A percentile compares a stretch with the other conserved stretches of the same genome.
Evolutionary conservation across 2,888 invertebrate genomes (phyloP).

Genomic region (Macaria notata): DNA sequence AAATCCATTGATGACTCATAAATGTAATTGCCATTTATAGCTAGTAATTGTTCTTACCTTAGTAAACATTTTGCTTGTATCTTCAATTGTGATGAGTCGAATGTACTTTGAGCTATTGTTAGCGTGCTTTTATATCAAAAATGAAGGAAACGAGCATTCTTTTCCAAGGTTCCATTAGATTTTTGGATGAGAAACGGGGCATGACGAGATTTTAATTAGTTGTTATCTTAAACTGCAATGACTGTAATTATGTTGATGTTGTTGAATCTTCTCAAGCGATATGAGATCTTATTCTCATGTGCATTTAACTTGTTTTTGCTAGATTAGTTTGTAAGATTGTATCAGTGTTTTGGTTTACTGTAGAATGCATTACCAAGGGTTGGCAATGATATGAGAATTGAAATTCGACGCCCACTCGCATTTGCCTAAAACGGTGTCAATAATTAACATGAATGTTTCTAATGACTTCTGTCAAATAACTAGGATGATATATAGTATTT

Average conservation of each 20-base stretch:
- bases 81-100: constrained; percentile 55
- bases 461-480: neutral
- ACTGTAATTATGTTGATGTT: constrained; percentile 37
- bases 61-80: constrained; percentile 56
- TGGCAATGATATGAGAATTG: constrained; percentile 35
- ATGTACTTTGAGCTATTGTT: constrained; percentile 54
- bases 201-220: constrained; percentile 55
- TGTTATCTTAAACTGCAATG: constrained; percentile 43
- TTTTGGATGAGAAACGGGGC: constrained; percentile 60
- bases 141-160: constrained; percentile 52
- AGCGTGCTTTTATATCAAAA: constrained; percentile 58
- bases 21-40: constrained; percentile 20
- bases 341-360: constrained; percentile 30
- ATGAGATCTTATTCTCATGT: constrained; percentile 21
- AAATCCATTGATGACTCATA: constrained; percentile 13
- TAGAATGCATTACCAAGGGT: constrained; percentile 36
- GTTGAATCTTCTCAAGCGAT: constrained; percentile 21
- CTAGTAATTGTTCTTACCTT: constrained; percentile 49
- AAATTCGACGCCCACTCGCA: constrained; percentile 19
- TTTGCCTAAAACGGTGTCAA: constrained; percentile 19
- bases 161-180: constrained; percentile 58
- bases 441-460: constrained; percentile 4
- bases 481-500: too few species aligned
- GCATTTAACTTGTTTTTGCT: constrained; percentile 8
- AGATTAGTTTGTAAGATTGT: constrained; percentile 18